These are phyloP conservation scores for Caranx melampygus DNA, from an alignment of 2,113 vertebrate genomes.

Conservation along the genomic window DNA sequence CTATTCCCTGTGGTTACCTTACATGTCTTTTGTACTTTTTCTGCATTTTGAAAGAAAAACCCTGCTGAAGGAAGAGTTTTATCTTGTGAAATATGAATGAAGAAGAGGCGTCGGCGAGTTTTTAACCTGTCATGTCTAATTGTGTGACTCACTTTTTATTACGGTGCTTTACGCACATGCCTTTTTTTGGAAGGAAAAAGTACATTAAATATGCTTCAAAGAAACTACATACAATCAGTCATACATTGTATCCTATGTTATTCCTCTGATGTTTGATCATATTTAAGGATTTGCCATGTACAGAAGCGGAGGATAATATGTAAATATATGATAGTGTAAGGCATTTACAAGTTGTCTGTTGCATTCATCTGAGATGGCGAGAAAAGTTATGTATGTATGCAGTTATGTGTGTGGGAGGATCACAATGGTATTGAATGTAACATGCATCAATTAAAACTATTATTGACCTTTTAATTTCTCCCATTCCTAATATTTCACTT, in stretches of 20 bases:
- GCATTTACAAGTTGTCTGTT: slow-evolving; percentile 84
- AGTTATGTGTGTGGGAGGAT: slow-evolving; percentile 89
- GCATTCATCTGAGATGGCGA: slow-evolving; percentile 83
- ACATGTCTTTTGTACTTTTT: slow-evolving; percentile 74
- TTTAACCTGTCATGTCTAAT: slow-evolving; percentile 73
- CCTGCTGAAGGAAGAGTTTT: slow-evolving; percentile 79
- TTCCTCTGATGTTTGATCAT: slow-evolving; percentile 73
- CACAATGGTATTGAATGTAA: slow-evolving; percentile 94
- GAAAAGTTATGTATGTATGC: slow-evolving; percentile 91
- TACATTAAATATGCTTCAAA: slow-evolving; percentile 69
- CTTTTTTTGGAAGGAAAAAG: slow-evolving; percentile 73
- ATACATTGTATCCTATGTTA: slow-evolving; percentile 72
- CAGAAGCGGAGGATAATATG: slow-evolving; percentile 87
- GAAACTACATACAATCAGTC: slow-evolving; percentile 76
- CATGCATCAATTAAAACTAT: slow-evolving; percentile 95
- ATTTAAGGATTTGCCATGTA: slow-evolving; percentile 87
- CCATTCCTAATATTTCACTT: slow-evolving; percentile 42
- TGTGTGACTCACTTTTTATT: slow-evolving; percentile 76
- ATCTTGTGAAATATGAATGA: slow-evolving; percentile 74
- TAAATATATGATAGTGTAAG: slow-evolving; percentile 89
- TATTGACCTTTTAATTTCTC: slow-evolving; percentile 91
- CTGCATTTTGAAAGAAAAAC: slow-evolving; percentile 69
- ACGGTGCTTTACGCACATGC: slow-evolving; percentile 77
- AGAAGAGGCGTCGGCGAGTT: slow-evolving; percentile 59
- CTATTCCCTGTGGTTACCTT: slow-evolving; percentile 67